phyloP scores from a whole-genome alignment of 2,888 invertebrate genomes.

The Leuctra nigra region DNA sequence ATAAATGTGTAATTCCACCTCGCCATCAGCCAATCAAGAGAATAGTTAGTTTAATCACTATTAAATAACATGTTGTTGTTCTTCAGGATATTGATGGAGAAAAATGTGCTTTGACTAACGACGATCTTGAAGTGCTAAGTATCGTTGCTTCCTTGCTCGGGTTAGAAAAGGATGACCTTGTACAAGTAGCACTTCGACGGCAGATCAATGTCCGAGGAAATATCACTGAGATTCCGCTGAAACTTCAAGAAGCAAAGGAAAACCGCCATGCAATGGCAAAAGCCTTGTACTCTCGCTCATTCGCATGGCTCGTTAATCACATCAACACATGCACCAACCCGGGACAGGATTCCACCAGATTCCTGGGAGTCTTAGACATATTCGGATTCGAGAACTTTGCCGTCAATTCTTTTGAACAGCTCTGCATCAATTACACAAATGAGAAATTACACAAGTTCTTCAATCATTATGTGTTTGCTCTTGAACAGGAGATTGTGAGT shows the following conservation, averaged over 20 bases:
- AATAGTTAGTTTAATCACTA: no score
- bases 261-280: constrained; percentile 92
- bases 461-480: constrained; percentile 91
- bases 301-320: constrained; percentile 88
- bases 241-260: constrained; percentile 81
- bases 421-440: constrained; percentile 91
- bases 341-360: constrained; percentile 68
- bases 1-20: no score
- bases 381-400: constrained; percentile 92
- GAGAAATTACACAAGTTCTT: constrained; percentile 94
- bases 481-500: constrained; percentile 90
- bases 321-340: constrained; percentile 90
- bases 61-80: no score
- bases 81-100: constrained; percentile 78
- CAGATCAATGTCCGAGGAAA: constrained; percentile 91
- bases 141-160: constrained; percentile 70
- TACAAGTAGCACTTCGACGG: constrained; percentile 63
- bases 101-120: constrained; percentile 64
- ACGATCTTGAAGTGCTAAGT: constrained; percentile 63
- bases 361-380: constrained; percentile 85
- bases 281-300: constrained; percentile 81
- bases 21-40: no score
- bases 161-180: constrained; percentile 64
- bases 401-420: constrained; percentile 85
- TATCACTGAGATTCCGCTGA: constrained; percentile 85